These are phyloP conservation scores for Chinchilla lanigera DNA, from an alignment of 2,113 vertebrate species.

Conservation along the genomic window DNA sequence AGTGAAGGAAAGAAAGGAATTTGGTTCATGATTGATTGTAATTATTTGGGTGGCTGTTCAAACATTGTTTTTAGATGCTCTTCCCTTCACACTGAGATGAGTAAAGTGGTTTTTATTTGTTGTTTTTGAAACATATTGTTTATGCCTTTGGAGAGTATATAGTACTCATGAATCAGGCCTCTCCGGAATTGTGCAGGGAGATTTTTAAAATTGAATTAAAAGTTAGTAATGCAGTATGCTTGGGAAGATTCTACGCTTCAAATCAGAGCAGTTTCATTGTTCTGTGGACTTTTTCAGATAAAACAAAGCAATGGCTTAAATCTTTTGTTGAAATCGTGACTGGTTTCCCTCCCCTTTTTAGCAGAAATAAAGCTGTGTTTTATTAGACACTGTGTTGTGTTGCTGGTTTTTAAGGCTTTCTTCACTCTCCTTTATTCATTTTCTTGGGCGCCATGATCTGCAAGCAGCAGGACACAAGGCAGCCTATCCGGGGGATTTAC, in stretches of 20 bases:
- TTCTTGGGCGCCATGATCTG: not conserved
- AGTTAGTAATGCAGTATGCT: conserved; percentile 42
- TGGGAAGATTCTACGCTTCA: conserved; percentile 49
- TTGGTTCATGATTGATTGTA: not conserved
- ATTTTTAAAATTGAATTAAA: conserved; percentile 72
- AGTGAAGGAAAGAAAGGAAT: not conserved
- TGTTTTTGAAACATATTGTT: conserved; percentile 44
- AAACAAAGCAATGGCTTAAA: conserved; percentile 82
- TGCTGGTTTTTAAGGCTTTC: conserved; percentile 29
- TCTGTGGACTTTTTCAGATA: conserved; percentile 75
- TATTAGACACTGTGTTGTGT: conserved; percentile 66
- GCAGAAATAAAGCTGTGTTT: conserved; percentile 86
- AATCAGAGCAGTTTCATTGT: not conserved
- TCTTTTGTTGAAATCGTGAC: conserved; percentile 80
- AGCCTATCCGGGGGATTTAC: not conserved
- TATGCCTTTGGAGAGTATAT: conserved; percentile 32
- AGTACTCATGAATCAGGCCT: not conserved
- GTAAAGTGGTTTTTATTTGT: not conserved
- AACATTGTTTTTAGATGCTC: conserved; percentile 52
- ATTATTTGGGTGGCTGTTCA: conserved; percentile 81
- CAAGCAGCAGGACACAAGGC: not conserved
- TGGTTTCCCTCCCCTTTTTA: conserved; percentile 52
- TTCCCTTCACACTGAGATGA: conserved; percentile 33
- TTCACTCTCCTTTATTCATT: not conserved
- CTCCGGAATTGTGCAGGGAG: conserved; percentile 9